phyloP scores from a whole-genome alignment of 2,113 vertebrate species.

The Oxyruncus cristatus region DNA sequence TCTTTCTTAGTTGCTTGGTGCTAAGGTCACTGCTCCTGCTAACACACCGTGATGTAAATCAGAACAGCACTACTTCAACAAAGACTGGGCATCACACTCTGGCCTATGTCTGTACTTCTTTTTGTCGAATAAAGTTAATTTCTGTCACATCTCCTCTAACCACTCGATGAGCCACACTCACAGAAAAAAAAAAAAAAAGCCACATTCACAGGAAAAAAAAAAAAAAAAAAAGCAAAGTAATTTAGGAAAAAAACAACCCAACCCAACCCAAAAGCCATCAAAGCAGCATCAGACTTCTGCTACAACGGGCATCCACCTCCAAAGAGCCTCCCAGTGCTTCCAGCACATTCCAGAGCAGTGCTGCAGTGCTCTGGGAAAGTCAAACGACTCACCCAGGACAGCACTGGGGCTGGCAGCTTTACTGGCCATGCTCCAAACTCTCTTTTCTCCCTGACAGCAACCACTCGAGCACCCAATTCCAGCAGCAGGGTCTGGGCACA shows the following conservation, averaged over 20 bases:
- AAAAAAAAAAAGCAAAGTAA: not conserved
- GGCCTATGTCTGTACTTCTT: not conserved
- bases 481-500: not conserved
- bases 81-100: not conserved
- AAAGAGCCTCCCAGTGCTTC: not conserved
- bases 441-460: not conserved
- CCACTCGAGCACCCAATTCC: not conserved
- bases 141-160: not conserved
- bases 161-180: not conserved
- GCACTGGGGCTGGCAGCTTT: not conserved
- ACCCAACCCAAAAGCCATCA: not conserved
- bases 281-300: not conserved
- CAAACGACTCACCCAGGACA: not conserved
- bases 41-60: not conserved
- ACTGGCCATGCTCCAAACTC: not conserved
- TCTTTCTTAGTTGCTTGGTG: not conserved
- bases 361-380: not conserved
- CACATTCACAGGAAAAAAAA: rapidly evolving
- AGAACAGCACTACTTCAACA: not conserved
- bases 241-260: not conserved
- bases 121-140: not conserved
- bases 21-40: not conserved
- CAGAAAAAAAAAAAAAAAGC: not conserved
- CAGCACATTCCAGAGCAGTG: not conserved
- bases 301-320: not conserved